Percentiles rank a stretch among this genome's conserved stretches.
These are phyloP conservation scores for Cathartes aura DNA, from an alignment of 2,113 vertebrate genomes.

Conservation along the genomic window DNA sequence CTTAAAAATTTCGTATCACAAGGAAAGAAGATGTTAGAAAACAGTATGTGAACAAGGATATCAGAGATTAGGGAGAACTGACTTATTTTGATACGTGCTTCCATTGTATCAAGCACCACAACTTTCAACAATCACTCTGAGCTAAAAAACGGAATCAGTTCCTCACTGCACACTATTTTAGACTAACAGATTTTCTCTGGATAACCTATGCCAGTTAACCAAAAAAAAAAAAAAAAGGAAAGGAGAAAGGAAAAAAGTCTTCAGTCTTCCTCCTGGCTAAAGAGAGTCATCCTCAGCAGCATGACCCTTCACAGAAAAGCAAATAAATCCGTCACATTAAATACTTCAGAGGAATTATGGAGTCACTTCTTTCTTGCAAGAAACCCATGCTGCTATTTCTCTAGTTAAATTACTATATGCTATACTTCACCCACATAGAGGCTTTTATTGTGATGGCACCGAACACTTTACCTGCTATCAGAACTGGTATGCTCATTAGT, in stretches of 20 bases:
- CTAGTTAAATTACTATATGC: background rate
- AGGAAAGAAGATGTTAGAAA: background rate
- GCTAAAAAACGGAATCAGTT: background rate
- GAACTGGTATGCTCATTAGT: fast-evolving
- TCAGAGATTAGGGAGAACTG: background rate
- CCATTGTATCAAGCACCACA: background rate
- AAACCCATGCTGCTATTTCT: background rate
- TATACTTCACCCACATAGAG: background rate
- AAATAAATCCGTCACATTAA: background rate
- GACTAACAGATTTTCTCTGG: background rate
- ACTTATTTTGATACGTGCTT: background rate
- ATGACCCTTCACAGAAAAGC: background rate
- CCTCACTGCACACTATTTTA: background rate
- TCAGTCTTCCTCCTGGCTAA: background rate
- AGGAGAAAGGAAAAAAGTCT: background rate
- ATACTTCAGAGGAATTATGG: background rate
- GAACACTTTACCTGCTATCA: background rate
- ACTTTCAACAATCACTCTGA: background rate
- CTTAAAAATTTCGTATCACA: background rate
- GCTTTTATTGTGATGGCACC: background rate
- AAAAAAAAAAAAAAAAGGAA: background rate
- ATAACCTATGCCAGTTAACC: background rate
- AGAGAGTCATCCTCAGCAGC: background rate
- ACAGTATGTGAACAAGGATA: background rate
- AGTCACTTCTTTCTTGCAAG: background rate